Conservation (phyloP, 2,888 invertebrate genomes). For the Pristionchus exspectatus region DNA sequence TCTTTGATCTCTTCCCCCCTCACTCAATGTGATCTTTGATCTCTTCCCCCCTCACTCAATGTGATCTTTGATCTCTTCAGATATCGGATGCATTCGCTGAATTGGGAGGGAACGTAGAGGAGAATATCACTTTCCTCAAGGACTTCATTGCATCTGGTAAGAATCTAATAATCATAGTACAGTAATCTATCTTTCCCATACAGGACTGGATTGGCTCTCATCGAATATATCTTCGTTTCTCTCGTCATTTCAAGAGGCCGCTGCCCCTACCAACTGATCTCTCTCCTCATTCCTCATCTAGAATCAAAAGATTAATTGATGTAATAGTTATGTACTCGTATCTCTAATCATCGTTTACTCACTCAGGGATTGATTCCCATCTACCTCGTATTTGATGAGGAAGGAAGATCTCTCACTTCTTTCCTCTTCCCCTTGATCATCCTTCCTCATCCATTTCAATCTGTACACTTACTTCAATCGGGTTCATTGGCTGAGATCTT, state of each 20-base stretch:
- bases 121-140: constrained; percentile 35
- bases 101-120: constrained; percentile 39
- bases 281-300: constrained; percentile 35
- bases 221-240: constrained; percentile 18
- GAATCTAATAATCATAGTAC: neutral
- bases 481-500: constrained; percentile 14
- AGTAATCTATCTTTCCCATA: neutral
- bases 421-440: too few relatives aligned
- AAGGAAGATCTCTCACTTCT: neutral
- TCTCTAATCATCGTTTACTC: constrained; percentile 41
- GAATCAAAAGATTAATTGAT: constrained; percentile 41
- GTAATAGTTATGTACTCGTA: constrained; percentile 17
- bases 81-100: constrained; percentile 34
- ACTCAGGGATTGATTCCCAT: constrained; percentile 38
- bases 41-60: too few relatives aligned
- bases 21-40: neutral
- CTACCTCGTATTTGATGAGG: constrained; percentile 10
- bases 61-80: constrained; percentile 27
- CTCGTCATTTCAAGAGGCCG: constrained; percentile 46
- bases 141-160: constrained; percentile 14
- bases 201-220: constrained; percentile 8
- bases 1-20: too few relatives aligned
- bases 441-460: neutral
- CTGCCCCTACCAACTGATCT: constrained; percentile 46
- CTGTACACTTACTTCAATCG: neutral